Base-by-base conservation (phyloP, 2,888 invertebrate species). In the Leptinotarsa juncta region DNA sequence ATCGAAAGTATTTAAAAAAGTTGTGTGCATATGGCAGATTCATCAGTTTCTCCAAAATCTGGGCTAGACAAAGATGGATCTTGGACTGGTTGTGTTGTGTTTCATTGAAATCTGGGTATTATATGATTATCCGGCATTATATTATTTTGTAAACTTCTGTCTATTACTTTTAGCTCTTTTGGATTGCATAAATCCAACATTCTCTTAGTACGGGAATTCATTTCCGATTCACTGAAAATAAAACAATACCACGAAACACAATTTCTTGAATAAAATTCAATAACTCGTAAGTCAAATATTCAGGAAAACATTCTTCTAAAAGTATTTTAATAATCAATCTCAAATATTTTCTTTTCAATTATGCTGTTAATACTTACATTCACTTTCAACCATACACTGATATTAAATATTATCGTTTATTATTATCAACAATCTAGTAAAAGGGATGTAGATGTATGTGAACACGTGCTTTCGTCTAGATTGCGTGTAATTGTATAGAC, bases 401-500 rank as follows among this genome's bases (percentile, higher is more conserved):
- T 55, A 55, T 55, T 55, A 55, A n/a, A 55, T 26, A 26, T 26
- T 26, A 26, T 26, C 26, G 5, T 26, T 26, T 55, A 55, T 55
- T 55, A 10, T 18, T 18, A 55, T 55, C n/a, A 55, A 20, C 10
- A 55, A 55, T 55, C 20, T 12, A 55, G 18, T 55, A 20, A 20
- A 18, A 55, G 55, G 18, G 55, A 55, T 55, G 55, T 18, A 55
- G 20, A 20, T 55, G 55, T 18, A 12, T 55, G n/a, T 55, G 55
- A 55, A 55, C 55, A 55, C 18, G n/a, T 18, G 55, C 55, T 55
- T 18, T n/a, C 55, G 55, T 55, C n/a, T 53, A 53, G 53, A 55
- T 55, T 55, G 26, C 26, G 20, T 53, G 55, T 10, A 18, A 18
- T 18, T 55, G 55, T 18, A 20, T 55, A 55, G 55, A 55, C 20